phyloP scores from a whole-genome alignment of 2,113 vertebrate genomes.

The Alectura lathami region DNA sequence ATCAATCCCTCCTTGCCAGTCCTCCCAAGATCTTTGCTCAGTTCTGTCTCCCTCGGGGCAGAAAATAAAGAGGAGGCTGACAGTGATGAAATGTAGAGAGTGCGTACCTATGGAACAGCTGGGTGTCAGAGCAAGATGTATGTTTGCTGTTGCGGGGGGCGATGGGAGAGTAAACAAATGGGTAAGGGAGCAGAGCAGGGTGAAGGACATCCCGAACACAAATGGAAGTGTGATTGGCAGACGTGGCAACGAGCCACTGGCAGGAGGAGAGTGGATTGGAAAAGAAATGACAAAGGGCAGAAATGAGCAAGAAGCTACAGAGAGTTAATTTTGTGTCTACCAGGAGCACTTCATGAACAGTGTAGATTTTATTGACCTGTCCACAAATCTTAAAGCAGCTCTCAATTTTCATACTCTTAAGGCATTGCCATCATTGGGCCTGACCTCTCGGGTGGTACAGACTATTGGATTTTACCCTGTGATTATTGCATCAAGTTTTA shows the following conservation, averaged over 20 bases:
- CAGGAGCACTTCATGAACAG: conserved; percentile 20
- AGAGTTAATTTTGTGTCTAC: not conserved
- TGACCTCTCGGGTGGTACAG: not conserved
- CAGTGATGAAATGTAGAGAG: not conserved
- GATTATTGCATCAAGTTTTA: conserved; percentile 45
- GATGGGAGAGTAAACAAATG: conserved; percentile 21
- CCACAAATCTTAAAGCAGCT: not conserved
- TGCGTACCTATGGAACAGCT: not conserved
- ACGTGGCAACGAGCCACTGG: rapidly evolving
- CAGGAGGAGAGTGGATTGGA: not conserved
- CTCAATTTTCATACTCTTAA: conserved; percentile 35
- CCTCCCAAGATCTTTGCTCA: not conserved
- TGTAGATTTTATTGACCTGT: conserved; percentile 39
- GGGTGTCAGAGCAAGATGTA: not conserved
- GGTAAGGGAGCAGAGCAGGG: not conserved
- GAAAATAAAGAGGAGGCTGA: conserved; percentile 6
- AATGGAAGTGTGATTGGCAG: not conserved
- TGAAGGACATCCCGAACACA: not conserved
- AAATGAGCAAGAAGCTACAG: not conserved
- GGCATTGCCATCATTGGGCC: not conserved
- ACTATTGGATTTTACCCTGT: conserved; percentile 27
- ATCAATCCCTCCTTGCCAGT: not conserved
- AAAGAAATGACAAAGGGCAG: not conserved
- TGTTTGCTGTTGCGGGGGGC: not conserved
- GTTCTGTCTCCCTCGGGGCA: not conserved